Conservation (phyloP, 2,888 invertebrate genomes). For the Coleophora flavipennella region DNA sequence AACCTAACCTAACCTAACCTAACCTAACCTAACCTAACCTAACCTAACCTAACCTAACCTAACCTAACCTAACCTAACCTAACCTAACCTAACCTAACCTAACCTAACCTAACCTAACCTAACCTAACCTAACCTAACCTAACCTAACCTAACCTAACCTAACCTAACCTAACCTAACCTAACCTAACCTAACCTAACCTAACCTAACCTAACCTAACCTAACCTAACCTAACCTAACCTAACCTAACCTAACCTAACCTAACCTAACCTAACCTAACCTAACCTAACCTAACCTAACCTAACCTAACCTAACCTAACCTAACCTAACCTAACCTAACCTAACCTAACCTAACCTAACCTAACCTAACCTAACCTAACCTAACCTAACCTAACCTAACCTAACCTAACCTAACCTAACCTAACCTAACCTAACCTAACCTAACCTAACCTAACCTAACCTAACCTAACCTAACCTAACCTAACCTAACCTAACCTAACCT, state of each 20-base stretch:
- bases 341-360: constrained; percentile 2
- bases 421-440: constrained; percentile 2
- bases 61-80: constrained; percentile 13
- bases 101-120: constrained; percentile 12
- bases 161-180: constrained; percentile 3
- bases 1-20: constrained; percentile 9
- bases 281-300: constrained; percentile 8
- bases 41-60: constrained; percentile 13
- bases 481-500: constrained; percentile 3
- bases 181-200: constrained; percentile 3
- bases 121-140: constrained; percentile 13
- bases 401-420: constrained; percentile 2
- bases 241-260: constrained; percentile 3
- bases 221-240: constrained; percentile 3
- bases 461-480: constrained; percentile 3
- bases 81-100: constrained; percentile 12
- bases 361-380: constrained; percentile 2
- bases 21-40: constrained; percentile 12
- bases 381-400: constrained; percentile 2
- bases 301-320: constrained; percentile 6
- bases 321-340: constrained; percentile 2
- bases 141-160: constrained; percentile 14
- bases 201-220: constrained; percentile 3
- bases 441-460: constrained; percentile 2
- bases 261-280: constrained; percentile 6